A percentile compares a stretch with the other conserved stretches of the same genome.
Evolutionary conservation across 2,797 vertebrate species (phyloP).

Genomic region (Champsocephalus esox): DNA sequence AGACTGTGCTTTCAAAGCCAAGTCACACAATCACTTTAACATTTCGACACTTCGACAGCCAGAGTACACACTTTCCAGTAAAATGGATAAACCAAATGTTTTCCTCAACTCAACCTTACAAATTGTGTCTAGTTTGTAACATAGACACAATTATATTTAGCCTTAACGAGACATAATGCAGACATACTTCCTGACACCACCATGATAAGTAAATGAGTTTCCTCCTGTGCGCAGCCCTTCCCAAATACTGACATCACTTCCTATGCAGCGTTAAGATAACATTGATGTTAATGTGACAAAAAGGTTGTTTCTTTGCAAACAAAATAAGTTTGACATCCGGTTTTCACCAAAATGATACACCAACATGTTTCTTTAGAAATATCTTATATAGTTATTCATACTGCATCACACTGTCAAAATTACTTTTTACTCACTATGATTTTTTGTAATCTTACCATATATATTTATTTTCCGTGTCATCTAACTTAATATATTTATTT

Average conservation of each 20-base stretch:
- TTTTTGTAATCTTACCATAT: slow-evolving; percentile 8
- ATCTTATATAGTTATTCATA: slow-evolving; percentile 7
- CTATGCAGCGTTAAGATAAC: slow-evolving; percentile 17
- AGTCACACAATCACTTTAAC: slow-evolving; percentile 15
- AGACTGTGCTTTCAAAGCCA: slow-evolving; percentile 18
- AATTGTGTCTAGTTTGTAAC: slow-evolving; percentile 12
- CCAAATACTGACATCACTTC: slow-evolving; percentile 30
- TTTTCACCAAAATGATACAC: neutral
- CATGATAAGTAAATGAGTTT: neutral
- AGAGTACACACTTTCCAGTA: slow-evolving; percentile 10
- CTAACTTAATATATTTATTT: slow-evolving; percentile 24
- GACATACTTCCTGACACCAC: neutral
- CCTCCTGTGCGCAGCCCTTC: neutral
- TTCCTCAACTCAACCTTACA: slow-evolving; percentile 1
- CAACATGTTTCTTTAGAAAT: neutral
- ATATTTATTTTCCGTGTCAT: slow-evolving; percentile 7
- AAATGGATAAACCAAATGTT: neutral
- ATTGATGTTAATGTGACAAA: slow-evolving; percentile 16
- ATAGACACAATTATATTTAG: slow-evolving; percentile 9
- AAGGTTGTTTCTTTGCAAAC: neutral
- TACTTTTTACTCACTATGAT: neutral
- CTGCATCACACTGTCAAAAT: slow-evolving; percentile 18
- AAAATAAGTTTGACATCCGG: neutral
- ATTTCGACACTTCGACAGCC: slow-evolving; percentile 26
- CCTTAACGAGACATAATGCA: neutral